Conservation (phyloP, 1,140 invertebrate genomes). For the Brachionus rotundiformis region DNA sequence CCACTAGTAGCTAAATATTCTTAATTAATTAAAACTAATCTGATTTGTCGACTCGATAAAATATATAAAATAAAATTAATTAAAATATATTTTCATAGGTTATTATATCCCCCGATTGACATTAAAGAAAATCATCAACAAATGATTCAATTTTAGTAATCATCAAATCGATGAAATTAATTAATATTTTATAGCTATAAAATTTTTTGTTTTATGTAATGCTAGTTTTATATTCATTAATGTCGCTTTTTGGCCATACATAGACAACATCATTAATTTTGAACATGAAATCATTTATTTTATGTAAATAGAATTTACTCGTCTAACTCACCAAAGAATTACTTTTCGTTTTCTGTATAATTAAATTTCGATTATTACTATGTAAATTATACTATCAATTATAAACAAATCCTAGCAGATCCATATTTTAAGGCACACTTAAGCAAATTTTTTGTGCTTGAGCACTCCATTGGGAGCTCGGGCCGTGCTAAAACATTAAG, state of each 20-base stretch:
- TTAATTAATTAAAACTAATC: constrained; percentile 3
- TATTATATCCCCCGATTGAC: constrained; percentile 23
- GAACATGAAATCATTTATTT: constrained; percentile 42
- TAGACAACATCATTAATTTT: constrained; percentile 41
- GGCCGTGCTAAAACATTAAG: constrained; percentile 1
- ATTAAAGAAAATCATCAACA: constrained; percentile 6
- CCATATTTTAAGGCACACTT: constrained; percentile 9
- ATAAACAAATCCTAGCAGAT: not conserved
- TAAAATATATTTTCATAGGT: constrained; percentile 44
- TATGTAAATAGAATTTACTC: constrained; percentile 31
- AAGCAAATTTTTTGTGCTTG: not conserved
- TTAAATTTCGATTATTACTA: constrained; percentile 45
- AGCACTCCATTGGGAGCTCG: not conserved
- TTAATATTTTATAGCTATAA: not conserved
- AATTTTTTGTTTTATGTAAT: not conserved
- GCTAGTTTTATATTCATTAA: not conserved
- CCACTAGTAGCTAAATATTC: not conserved
- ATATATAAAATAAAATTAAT: constrained; percentile 27
- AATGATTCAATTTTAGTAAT: constrained; percentile 6
- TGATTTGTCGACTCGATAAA: not conserved
- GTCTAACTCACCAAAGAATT: constrained; percentile 18
- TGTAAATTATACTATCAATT: constrained; percentile 25
- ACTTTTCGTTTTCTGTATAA: constrained; percentile 35
- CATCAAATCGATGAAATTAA: constrained; percentile 26
- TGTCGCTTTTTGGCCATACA: not conserved